Percentiles rank a stretch among this genome's conserved stretches.
These are phyloP conservation scores for Acipenser transmontanus DNA, from an alignment of 2,797 vertebrate species.

Conservation along the genomic window DNA sequence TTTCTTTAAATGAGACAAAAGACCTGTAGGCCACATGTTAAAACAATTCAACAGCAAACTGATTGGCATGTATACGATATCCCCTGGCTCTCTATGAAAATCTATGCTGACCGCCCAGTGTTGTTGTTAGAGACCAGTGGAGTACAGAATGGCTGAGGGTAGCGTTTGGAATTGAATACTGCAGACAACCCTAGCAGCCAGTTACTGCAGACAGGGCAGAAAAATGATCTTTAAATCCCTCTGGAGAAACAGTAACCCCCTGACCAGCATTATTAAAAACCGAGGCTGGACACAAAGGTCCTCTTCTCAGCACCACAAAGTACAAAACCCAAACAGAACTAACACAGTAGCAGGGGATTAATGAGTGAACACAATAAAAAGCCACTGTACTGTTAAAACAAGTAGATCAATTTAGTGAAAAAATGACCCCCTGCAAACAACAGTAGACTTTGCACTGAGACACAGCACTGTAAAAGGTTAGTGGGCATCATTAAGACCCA, in stretches of 20 bases:
- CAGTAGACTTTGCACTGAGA: too few relatives aligned
- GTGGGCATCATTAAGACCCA: neutral
- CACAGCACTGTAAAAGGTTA: neutral
- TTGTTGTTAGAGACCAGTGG: neutral
- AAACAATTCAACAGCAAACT: too few relatives aligned
- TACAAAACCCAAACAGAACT: too few relatives aligned
- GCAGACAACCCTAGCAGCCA: neutral
- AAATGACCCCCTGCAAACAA: too few relatives aligned
- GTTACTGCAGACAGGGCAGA: neutral
- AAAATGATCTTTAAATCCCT: neutral
- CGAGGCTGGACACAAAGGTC: neutral
- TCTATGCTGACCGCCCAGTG: neutral
- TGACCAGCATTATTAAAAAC: neutral
- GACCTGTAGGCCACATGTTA: too few relatives aligned
- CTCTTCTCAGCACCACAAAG: neutral
- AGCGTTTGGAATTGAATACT: neutral
- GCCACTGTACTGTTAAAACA: too few relatives aligned
- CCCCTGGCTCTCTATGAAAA: neutral
- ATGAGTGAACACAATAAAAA: too few relatives aligned
- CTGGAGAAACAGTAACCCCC: neutral
- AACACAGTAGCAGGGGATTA: too few relatives aligned
- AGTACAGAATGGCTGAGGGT: neutral
- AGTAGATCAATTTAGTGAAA: too few relatives aligned
- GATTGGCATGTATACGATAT: neutral
- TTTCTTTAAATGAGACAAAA: too few relatives aligned